Evolutionary conservation across 2,113 vertebrate genomes (phyloP), one percentile per base, ranked within the genome.

Genomic region (Hippocampus mohnikei): DNA sequence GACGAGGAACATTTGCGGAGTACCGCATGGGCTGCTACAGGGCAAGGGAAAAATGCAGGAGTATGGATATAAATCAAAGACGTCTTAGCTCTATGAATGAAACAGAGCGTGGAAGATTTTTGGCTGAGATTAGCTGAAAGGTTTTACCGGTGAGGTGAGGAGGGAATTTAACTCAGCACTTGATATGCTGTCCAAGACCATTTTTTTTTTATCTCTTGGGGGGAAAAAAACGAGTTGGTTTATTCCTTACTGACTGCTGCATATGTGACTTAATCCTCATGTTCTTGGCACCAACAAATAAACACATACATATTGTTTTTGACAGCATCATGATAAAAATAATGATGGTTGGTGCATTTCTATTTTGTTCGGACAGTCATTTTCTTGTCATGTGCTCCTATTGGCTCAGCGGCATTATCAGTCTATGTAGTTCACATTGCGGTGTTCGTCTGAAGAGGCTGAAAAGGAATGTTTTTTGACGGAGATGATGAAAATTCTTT

Each of bases 171-270:
- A 67, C 56, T 70, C 10, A n/a, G 63, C 59, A 61, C 73, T 53
- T 72, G 62, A 78, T 77, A 52, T 74, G 70, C 69, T 70, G 42
- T 53, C 50, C 66, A 79, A 64, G n/a, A 29, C 62, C 61, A 52
- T 60, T 33, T 90, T 91, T 90, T 86, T 6, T 15, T 53, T 53
- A 80, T 72, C 76, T 67, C n/a, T 83, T 78, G 88, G 46, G 18
- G 12, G 16, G 5, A 20, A 50, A 50, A 48, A 48, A 90, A 85
- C 76, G 71, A 83, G 72, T 63, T 67, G 11, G 42, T 46, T 62
- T 52, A 71, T 65, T 69, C 79, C 48, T 53, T 71, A 9, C 77
- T 82, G 78, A 48, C 80, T 83, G 42, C 42, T 44, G 5, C 33
- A 44, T 44, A 12, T 44, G 42, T 44, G 7, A 44, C 42, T 44